Evolutionary conservation across 2,797 vertebrate species (phyloP), one percentile per base, ranked within the genome.

Genomic region (Malacoraja senta): DNA sequence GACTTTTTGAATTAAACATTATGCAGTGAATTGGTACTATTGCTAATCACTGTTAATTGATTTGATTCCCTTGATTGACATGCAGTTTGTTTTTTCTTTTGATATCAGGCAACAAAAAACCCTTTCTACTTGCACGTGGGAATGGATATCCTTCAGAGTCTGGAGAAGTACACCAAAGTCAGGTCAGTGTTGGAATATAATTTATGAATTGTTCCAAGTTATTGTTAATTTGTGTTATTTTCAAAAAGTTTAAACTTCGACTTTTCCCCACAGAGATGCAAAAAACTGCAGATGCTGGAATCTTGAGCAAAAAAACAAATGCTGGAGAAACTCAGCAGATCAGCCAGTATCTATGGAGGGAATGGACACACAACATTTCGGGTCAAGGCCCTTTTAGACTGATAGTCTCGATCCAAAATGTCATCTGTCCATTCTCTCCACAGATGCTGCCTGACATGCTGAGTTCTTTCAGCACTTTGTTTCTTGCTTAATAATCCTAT

Each of bases 71-170:
- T 88, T 63, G 6, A 35, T 88, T 88, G n/a, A 17, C 63, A 65
- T n/a, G 35, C 9, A 1, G 35, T 53, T 58, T 58, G 19, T 81
- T 81, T 92, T 76, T 74, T 0, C 93, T 81, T 94, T 94, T 86
- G 92, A 86, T 84, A 93, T 91, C 94, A 99, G 99, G 99, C 99
- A 44, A 99, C 99, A 95, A 99, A 99, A 97, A 99, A 99, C 95
- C 99, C 99, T 3, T 99, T 99, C 96, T 99, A 99, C 96, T 96
- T 99, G 93, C 99, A 99, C 68, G 99, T 99, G 93, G 99, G 99
- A 94, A 98, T 98, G 99, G 98, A 99, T 95, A 99, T 99, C 95
- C 97, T 99, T 93, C 97, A 98, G 96, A 99, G 99, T 95, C 96
- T 99, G 95, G 99, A 99, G 95, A 98, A 98, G 95, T 97, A 99